Conservation (phyloP, 2,888 invertebrate species). For the Drepanosiphum platanoidis region DNA sequence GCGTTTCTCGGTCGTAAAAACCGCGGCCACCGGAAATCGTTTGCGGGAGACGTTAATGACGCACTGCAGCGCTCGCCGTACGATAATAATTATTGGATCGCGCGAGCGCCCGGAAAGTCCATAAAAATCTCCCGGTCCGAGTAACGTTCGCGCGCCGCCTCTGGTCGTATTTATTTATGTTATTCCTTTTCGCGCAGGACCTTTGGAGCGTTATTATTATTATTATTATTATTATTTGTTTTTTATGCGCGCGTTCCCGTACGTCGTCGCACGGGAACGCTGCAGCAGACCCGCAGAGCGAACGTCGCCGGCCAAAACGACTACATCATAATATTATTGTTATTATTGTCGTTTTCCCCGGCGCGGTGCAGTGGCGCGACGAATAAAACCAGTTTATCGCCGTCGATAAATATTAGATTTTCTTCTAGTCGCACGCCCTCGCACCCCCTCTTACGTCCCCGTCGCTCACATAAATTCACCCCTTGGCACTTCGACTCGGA, state of each 20-base stretch:
- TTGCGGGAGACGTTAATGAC: not conserved
- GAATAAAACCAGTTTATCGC: constrained; percentile 20
- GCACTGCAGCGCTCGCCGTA: not conserved
- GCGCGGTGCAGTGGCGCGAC: not conserved
- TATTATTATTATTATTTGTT: not conserved
- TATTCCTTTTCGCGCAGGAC: no score
- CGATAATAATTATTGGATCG: no score
- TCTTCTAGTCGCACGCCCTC: no score
- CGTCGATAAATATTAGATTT: not conserved
- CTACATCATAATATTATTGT: no score
- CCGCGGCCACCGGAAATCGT: not conserved
- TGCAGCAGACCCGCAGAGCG: no score
- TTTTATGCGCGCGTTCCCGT: no score
- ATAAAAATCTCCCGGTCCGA: not conserved
- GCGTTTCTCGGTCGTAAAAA: not conserved
- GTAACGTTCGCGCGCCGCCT: not conserved
- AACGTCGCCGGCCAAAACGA: not conserved
- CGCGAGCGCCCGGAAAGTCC: no score
- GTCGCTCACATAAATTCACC: not conserved
- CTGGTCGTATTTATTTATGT: not conserved
- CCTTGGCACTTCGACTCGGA: no score
- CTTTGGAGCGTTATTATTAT: no score
- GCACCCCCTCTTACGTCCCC: no score
- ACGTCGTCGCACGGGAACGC: no score
- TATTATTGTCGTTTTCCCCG: not conserved